Conservation (phyloP, 1,140 invertebrate species). For the Drosophila nasuta region DNA sequence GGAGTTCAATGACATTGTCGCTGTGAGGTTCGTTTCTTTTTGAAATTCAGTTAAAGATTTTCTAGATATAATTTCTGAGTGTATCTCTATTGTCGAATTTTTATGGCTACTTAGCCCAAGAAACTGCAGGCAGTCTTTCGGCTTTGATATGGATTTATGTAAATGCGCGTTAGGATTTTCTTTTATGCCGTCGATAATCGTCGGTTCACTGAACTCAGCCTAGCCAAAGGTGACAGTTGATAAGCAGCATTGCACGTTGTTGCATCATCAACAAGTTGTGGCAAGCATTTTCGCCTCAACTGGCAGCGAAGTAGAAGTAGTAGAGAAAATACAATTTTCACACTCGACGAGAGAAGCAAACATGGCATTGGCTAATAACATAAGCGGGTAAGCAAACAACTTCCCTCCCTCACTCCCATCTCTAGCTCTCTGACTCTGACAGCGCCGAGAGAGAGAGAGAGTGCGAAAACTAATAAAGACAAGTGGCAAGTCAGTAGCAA, state of each 20-base stretch:
- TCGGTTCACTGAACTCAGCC: slow-evolving; percentile 37
- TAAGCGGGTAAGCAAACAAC: slow-evolving; percentile 75
- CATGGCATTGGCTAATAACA: slow-evolving; percentile 80
- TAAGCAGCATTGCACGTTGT: slow-evolving; percentile 48
- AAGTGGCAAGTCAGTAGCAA: slow-evolving; percentile 76
- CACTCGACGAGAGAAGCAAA: slow-evolving; percentile 54
- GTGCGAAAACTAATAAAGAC: slow-evolving; percentile 81
- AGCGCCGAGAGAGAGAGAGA: neutral
- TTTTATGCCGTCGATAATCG: neutral
- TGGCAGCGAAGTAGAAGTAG: slow-evolving; percentile 6
- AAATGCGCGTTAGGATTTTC: slow-evolving; percentile 40
- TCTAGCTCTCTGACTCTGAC: slow-evolving; percentile 14
- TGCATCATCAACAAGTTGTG: slow-evolving; percentile 63
- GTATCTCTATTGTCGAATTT: slow-evolving; percentile 40
- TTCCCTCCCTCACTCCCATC: neutral
- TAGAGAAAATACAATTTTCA: slow-evolving; percentile 61
- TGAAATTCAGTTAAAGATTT: slow-evolving; percentile 37
- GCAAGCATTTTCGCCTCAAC: slow-evolving; percentile 19
- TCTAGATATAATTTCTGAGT: slow-evolving; percentile 36
- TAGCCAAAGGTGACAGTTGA: neutral
- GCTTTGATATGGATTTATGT: slow-evolving; percentile 63
- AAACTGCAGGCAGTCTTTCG: slow-evolving; percentile 23
- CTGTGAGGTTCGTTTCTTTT: neutral
- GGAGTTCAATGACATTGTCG: slow-evolving; percentile 46
- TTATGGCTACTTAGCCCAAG: slow-evolving; percentile 60